Percentiles rank a stretch among this genome's conserved stretches.
phyloP scores from a whole-genome alignment of 2,113 vertebrate species.

The Salvelinus sp. region DNA sequence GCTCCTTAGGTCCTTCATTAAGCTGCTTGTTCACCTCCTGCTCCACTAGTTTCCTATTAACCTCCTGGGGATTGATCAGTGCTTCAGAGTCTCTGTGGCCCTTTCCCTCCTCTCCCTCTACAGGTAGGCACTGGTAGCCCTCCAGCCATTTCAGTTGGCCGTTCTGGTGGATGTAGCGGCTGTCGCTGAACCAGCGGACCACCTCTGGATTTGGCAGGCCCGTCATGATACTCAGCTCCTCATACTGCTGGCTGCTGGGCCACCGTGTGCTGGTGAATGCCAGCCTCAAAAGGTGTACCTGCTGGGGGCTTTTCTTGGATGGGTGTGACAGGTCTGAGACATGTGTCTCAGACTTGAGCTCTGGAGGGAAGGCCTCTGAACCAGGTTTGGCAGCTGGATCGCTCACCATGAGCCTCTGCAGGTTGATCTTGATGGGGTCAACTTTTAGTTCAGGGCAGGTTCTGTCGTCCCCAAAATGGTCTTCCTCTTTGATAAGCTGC shows the following conservation, averaged over 20 bases:
- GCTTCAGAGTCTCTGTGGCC: constrained; percentile 31
- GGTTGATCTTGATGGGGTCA: constrained; percentile 90
- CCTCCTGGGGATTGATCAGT: constrained; percentile 69
- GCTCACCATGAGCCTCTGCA: constrained; percentile 85
- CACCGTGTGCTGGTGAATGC: constrained; percentile 89
- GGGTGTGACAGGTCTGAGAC: constrained; percentile 56
- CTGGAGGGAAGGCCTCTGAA: constrained; percentile 55
- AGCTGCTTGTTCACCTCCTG: constrained; percentile 73
- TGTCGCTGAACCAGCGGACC: constrained; percentile 94
- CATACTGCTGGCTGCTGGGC: constrained; percentile 88
- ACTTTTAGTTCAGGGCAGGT: constrained; percentile 77
- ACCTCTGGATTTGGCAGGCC: constrained; percentile 87
- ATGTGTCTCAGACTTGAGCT: constrained; percentile 62
- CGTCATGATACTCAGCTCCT: constrained; percentile 81
- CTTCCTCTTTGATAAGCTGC: constrained; percentile 71
- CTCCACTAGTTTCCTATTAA: constrained; percentile 76
- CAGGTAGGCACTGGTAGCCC: constrained; percentile 77
- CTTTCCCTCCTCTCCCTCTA: constrained; percentile 52
- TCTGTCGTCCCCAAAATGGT: constrained; percentile 60
- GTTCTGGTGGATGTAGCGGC: constrained; percentile 89
- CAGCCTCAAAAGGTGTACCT: constrained; percentile 87
- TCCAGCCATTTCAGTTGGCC: constrained; percentile 91
- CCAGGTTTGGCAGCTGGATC: constrained; percentile 73
- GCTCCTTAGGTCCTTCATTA: constrained; percentile 46
- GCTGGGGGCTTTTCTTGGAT: constrained; percentile 84